Base-by-base conservation (phyloP, 1,140 invertebrate genomes). In the Sipha flava region DNA sequence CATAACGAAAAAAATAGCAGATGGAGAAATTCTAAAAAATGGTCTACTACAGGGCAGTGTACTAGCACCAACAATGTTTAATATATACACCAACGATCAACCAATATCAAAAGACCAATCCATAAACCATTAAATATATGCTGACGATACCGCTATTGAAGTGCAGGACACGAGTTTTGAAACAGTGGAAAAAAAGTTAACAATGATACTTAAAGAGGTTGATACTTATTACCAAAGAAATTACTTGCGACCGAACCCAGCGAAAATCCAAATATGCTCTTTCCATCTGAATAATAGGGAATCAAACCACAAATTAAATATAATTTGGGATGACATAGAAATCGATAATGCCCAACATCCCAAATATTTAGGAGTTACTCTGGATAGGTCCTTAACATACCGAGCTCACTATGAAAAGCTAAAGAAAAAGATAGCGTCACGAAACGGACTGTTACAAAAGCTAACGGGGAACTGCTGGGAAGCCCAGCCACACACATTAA, bases 271-370 rank as follows among this genome's bases (percentile, higher is more conserved):
- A 26, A 23, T 70, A 40, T 70, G 66, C 10, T 16, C 66, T 3
- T 70, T 70, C 37, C 88, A 83, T 85, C 86, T 84, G 85, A 84
- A 84, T 84, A 84, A 85, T 84, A 86, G 85, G 86, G 86, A 86
- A 87, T 86, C 85, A 86, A 86, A 83, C 83, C 84, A 86, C 85
- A 86, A 86, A 85, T 85, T 86, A 85, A 29, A 62, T 7, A 12
- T 29, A 23, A 62, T 14, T 7, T 62, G 26, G 52, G 45, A 47
- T 9, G 47, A 47, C 10, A 45, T 45, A 45, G 10, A 45, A 45
- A 5, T 45, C 43, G 2, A 45, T 9, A 45, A 12, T 45, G 14
- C 43, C 10, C 43, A 45, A 45, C 14, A 45, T 45, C 1, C 10
- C 43, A 9, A 45, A 45, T 45, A 45, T 14, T 12, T 45, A 45